A percentile compares a stretch with the other conserved stretches of the same genome.
Conservation (phyloP, 2,888 invertebrate genomes). For the Oxytorus armatus region DNA sequence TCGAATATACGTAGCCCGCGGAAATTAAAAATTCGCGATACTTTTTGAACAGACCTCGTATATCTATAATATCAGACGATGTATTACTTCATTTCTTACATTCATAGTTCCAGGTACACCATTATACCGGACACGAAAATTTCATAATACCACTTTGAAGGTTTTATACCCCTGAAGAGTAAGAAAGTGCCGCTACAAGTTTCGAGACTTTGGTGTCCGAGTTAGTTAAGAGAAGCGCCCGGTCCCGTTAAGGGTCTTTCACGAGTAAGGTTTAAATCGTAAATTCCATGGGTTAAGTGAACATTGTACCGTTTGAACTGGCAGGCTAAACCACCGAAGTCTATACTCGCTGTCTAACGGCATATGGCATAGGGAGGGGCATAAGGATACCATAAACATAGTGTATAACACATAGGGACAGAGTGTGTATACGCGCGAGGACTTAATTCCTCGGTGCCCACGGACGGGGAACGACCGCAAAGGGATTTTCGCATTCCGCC, state of each 20-base stretch:
- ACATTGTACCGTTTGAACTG: constrained; percentile 56
- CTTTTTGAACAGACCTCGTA: no score
- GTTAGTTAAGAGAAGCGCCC: constrained; percentile 21
- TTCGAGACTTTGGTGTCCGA: constrained; percentile 25
- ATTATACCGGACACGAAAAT: constrained; percentile 11
- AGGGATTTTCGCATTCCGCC: constrained; percentile 71
- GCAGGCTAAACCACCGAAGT: constrained; percentile 24
- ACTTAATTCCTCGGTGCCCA: constrained; percentile 65
- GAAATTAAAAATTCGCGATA: no score
- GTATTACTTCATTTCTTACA: constrained; percentile 13
- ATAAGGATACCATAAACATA: background rate
- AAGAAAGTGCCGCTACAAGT: background rate
- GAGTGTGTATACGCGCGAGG: constrained; percentile 3
- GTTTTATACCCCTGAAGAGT: background rate
- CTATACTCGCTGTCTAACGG: constrained; percentile 16
- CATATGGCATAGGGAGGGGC: background rate
- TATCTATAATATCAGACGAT: no score
- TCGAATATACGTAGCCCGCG: no score
- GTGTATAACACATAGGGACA: background rate
- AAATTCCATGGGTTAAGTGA: constrained; percentile 51
- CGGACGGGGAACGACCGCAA: constrained; percentile 63
- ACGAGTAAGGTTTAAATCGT: constrained; percentile 32
- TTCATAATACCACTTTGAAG: constrained; percentile 3
- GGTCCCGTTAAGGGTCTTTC: background rate
- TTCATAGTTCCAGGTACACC: background rate